Percentiles rank a stretch among this genome's conserved stretches.
Conservation (phyloP, 1,140 invertebrate genomes). For the Neotoxoptera formosana region DNA sequence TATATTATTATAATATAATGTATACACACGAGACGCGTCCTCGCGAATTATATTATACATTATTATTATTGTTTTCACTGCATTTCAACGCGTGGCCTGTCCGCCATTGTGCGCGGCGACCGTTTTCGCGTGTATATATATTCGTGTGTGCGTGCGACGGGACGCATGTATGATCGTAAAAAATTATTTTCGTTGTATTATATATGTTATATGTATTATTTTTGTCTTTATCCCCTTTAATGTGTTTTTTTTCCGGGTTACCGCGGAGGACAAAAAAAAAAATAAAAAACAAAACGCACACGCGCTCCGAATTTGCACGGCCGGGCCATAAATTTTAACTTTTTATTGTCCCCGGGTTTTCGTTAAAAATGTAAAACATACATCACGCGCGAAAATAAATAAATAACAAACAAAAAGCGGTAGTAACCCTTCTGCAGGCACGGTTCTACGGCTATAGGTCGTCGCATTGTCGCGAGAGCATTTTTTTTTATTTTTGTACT, state of each 20-base stretch:
- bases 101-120: constrained; percentile 13
- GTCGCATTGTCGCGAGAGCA: no score
- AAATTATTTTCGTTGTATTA: constrained; percentile 31
- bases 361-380: constrained; percentile 58
- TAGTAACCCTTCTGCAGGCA: constrained; percentile 40
- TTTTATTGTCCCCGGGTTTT: constrained; percentile 52
- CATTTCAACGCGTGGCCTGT: constrained; percentile 42
- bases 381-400: constrained; percentile 51
- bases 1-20: constrained; percentile 33
- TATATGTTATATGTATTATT: constrained; percentile 35
- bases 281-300: constrained; percentile 17
- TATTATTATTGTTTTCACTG: constrained; percentile 6
- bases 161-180: neutral
- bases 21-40: constrained; percentile 2
- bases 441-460: no score
- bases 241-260: constrained; percentile 55
- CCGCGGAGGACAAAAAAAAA: constrained; percentile 54
- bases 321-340: constrained; percentile 54
- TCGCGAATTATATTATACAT: constrained; percentile 18
- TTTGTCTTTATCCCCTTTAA: constrained; percentile 58
- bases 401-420: constrained; percentile 26
- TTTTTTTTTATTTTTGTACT: neutral
- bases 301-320: constrained; percentile 51
- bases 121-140: neutral
- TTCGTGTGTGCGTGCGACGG: neutral